Evolutionary conservation across 2,113 vertebrate species (phyloP).

Genomic region (Ptilonorhynchus violaceus): DNA sequence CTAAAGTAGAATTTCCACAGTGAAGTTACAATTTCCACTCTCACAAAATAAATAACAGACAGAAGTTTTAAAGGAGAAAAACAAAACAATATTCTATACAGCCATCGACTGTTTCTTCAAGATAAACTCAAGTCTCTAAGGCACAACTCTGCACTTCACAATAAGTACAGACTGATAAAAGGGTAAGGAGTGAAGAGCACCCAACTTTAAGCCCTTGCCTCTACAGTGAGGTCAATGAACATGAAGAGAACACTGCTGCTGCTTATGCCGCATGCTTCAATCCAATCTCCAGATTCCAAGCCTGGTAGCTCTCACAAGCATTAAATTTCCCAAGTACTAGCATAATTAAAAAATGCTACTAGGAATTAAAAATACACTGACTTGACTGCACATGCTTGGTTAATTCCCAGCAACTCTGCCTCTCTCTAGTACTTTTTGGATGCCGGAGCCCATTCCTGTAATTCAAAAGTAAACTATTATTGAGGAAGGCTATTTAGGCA

Average conservation of each 20-base stretch:
- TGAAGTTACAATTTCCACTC: neutral
- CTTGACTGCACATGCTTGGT: neutral
- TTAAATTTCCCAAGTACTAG: neutral
- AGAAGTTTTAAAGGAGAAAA: neutral
- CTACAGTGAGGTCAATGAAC: neutral
- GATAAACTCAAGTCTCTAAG: neutral
- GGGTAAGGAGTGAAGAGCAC: neutral
- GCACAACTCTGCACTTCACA: neutral
- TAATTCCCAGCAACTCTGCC: neutral
- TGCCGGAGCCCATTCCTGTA: neutral
- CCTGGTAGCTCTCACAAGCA: neutral
- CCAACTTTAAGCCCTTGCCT: neutral
- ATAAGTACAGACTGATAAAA: neutral
- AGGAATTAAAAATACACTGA: neutral
- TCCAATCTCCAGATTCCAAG: neutral
- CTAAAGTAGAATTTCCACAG: neutral
- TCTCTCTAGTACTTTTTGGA: neutral
- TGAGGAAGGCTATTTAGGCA: neutral
- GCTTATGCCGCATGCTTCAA: neutral
- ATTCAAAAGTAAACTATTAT: slow-evolving; percentile 39
- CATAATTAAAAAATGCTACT: neutral
- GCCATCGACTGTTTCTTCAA: neutral
- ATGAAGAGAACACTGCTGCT: neutral
- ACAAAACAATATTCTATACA: neutral
- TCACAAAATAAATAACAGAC: neutral